Conservation (phyloP, 2,888 invertebrate genomes). For the Agonopterix heracliana region DNA sequence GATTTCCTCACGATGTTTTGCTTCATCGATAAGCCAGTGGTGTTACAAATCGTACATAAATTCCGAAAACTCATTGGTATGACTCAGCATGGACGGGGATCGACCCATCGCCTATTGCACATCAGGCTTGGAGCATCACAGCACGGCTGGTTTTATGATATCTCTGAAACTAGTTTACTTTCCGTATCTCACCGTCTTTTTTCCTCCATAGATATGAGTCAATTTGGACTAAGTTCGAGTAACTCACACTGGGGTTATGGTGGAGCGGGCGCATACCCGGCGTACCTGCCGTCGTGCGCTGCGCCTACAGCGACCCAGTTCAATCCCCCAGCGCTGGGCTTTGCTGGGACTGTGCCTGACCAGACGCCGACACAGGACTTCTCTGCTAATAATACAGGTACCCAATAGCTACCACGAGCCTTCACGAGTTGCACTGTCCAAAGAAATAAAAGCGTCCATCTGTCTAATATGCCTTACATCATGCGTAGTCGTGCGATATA, state of each 20-base stretch:
- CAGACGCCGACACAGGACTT: constrained; percentile 78
- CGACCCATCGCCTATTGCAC: no score
- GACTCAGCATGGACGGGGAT: no score
- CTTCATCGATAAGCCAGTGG: no score
- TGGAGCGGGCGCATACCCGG: constrained; percentile 89
- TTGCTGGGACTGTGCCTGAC: constrained; percentile 81
- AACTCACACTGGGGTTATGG: constrained; percentile 94
- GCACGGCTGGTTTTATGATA: neutral
- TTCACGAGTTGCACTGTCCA: no score
- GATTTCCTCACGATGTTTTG: no score
- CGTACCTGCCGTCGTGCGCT: constrained; percentile 88
- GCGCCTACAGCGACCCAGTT: constrained; percentile 83
- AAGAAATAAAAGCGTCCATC: no score
- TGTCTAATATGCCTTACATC: no score
- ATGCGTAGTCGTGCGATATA: no score
- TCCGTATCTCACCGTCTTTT: neutral
- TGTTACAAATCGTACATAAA: no score
- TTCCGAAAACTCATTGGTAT: no score
- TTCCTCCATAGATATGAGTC: constrained; percentile 83
- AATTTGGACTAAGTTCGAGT: constrained; percentile 88
- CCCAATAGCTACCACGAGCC: constrained; percentile 17
- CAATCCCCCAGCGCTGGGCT: constrained; percentile 84
- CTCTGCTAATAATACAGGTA: constrained; percentile 74
- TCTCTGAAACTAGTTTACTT: neutral
- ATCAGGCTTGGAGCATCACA: no score